These are phyloP conservation scores for Synanthedon andrenaeformis DNA, from an alignment of 2,888 invertebrate genomes.

Conservation along the genomic window DNA sequence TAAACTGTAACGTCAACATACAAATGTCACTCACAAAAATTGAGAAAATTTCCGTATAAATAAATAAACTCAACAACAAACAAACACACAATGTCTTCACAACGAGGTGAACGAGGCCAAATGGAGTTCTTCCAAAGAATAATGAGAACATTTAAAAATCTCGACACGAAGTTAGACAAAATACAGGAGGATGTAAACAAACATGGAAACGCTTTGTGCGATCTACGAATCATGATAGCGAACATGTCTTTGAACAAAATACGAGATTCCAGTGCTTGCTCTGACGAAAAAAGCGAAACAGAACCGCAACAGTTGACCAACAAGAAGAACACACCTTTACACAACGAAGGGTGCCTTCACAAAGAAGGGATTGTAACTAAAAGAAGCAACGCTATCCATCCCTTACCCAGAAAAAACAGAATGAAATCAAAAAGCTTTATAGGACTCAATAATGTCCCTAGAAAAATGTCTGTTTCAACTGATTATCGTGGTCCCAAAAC, in stretches of 20 bases:
- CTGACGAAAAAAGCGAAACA: conserved; percentile 15
- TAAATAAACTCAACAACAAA: neutral
- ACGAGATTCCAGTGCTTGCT: conserved; percentile 13
- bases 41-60: neutral
- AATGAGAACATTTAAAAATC: conserved; percentile 31
- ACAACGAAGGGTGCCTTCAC: conserved; percentile 16
- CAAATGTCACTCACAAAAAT: too few relatives aligned
- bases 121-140: conserved; percentile 30
- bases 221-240: conserved; percentile 32
- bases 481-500: too few relatives aligned
- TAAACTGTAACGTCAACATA: too few relatives aligned
- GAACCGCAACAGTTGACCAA: conserved; percentile 9
- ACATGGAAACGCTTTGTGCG: conserved; percentile 37
- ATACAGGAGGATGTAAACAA: conserved; percentile 38
- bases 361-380: conserved; percentile 14
- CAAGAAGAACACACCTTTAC: conserved; percentile 22
- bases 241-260: conserved; percentile 6
- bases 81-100: neutral
- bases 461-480: too few relatives aligned
- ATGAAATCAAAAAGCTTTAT: too few relatives aligned
- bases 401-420: conserved; percentile 10
- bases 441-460: too few relatives aligned
- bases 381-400: conserved; percentile 16
- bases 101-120: neutral
- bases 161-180: conserved; percentile 45